Evolutionary conservation across 2,888 invertebrate genomes (phyloP).

Genomic region (Orthosia incerta): DNA sequence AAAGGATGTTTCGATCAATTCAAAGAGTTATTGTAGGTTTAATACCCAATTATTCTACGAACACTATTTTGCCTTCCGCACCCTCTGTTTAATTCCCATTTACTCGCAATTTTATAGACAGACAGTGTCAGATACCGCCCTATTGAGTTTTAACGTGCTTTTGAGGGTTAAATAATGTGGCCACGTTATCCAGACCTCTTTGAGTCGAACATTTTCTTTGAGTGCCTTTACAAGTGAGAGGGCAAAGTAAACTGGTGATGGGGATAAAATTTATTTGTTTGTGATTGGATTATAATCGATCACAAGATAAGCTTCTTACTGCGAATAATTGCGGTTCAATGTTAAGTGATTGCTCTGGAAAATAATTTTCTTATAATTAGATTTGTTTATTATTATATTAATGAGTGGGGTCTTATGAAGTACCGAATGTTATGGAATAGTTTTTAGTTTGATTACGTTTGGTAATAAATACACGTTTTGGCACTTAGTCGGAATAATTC

Average conservation of each 20-base stretch:
- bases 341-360: conserved; percentile 73
- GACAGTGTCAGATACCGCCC: conserved; percentile 77
- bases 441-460: conserved; percentile 26
- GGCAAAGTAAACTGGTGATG: conserved; percentile 69
- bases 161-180: conserved; percentile 86
- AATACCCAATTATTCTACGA: accelerated
- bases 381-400: conserved; percentile 47
- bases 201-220: conserved; percentile 48
- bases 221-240: conserved; percentile 69
- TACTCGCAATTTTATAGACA: conserved; percentile 66
- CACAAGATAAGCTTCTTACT: conserved; percentile 80
- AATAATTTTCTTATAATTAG: conserved; percentile 57
- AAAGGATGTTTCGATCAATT: background rate
- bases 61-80: conserved; percentile 42
- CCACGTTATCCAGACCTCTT: conserved; percentile 74
- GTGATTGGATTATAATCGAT: conserved; percentile 88
- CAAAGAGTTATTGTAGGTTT: background rate
- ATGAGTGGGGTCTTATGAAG: conserved; percentile 38
- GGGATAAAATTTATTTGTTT: conserved; percentile 85
- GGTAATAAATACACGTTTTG: conserved; percentile 11
- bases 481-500: background rate
- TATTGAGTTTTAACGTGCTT: conserved; percentile 88
- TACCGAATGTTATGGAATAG: conserved; percentile 18
- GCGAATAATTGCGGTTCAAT: conserved; percentile 66
- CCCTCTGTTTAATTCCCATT: conserved; percentile 51